Base-by-base conservation (phyloP, 2,797 vertebrate species). In the Morus bassanus region DNA sequence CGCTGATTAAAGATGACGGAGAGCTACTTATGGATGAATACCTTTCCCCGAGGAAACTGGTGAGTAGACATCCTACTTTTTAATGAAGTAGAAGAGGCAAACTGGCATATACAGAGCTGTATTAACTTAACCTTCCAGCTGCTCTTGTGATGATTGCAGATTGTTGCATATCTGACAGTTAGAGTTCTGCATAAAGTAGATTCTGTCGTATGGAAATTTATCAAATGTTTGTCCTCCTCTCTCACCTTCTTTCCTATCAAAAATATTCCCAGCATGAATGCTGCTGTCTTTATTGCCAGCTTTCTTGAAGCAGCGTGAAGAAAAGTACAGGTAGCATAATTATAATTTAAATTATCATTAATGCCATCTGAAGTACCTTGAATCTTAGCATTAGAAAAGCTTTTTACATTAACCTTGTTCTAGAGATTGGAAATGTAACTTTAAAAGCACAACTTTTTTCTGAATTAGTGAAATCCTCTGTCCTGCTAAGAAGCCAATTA, bases 41-140 rank as follows among this genome's bases (percentile, higher is more conserved):
- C 94, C 98, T 99, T 67, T 98, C 98, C 61, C 98, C 98, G 31
- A 96, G 98, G 78, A 98, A 98, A 53, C 96, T 99, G 98, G 99
- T 99, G 76, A 97, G 98, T 95, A 57, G 68, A 30, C 48, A 54
- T 86, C n/a, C 69, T 83, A 23, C 46, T 73, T 94, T 59, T 86
- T 95, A 79, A 73, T 90, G 67, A 80, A 91, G 68, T 83, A 85
- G n/a, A 77, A 89, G 72, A 69, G 64, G 65, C 61, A 93, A 65
- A 75, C 60, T 88, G 85, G 75, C 85, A 83, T 76, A 56, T 76
- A 59, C 74, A 82, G 67, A 81, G 65, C 45, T 69, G 12, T 43
- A 39, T 93, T 91, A 89, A 56, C 43, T 54, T 75, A 74, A 89
- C 80, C 30, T 91, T 89, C 75, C 68, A 77, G 12, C 51, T 80